These are phyloP conservation scores for Nerophis lumbriciformis DNA, from an alignment of 2,113 vertebrate genomes.

Conservation along the genomic window DNA sequence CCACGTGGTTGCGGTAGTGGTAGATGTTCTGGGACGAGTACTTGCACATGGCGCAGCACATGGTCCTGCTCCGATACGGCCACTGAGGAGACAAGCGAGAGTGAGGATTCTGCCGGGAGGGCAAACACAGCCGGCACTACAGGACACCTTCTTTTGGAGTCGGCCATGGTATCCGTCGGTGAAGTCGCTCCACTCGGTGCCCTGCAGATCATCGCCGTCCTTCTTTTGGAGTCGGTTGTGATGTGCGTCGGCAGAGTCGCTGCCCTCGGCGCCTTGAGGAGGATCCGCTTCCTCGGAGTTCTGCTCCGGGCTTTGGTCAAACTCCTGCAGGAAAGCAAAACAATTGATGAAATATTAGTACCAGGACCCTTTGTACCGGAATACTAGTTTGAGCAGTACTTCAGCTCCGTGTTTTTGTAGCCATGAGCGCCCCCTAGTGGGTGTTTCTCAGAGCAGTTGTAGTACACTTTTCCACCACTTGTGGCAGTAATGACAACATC, in stretches of 20 bases:
- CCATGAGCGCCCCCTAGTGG: too few species aligned
- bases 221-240: constrained; percentile 49
- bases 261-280: constrained; percentile 62
- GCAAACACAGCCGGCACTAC: not conserved
- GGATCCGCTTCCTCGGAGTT: constrained; percentile 42
- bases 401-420: too few species aligned
- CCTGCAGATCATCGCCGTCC: constrained; percentile 1
- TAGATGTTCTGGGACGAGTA: constrained; percentile 66
- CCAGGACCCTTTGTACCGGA: too few species aligned
- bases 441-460: too few species aligned
- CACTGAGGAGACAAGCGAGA: constrained; percentile 47
- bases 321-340: not conserved
- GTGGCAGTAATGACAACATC: too few species aligned
- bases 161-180: constrained; percentile 53
- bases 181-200: constrained; percentile 65
- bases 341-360: too few species aligned
- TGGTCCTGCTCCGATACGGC: constrained; percentile 62
- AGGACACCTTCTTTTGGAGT: constrained; percentile 43
- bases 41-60: constrained; percentile 70
- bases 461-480: too few species aligned
- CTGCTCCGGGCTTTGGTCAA: constrained; percentile 29
- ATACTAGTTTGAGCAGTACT: too few species aligned
- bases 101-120: too few species aligned
- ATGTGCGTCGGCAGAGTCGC: constrained; percentile 59
- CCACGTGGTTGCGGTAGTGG: constrained; percentile 64